Evolutionary conservation across 1,140 invertebrate species (phyloP).

Genomic region (Acromyrmex heyeri): DNA sequence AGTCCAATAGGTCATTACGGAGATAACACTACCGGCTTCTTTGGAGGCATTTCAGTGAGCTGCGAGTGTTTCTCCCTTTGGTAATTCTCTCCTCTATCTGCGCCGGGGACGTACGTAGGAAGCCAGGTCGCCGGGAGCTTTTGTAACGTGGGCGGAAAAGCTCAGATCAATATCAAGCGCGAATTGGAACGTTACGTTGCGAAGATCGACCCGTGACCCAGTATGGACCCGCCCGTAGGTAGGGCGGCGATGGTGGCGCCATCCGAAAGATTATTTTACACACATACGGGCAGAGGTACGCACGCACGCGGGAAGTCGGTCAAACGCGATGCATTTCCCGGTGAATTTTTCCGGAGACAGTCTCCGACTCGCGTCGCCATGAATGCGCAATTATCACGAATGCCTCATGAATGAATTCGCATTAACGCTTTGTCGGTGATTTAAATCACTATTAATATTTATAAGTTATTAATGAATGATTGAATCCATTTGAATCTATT

Average conservation of each 20-base stretch:
- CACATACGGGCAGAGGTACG: neutral
- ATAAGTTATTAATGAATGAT: neutral
- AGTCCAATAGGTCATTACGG: slow-evolving; percentile 42
- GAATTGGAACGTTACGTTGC: slow-evolving; percentile 85
- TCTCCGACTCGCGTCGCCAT: neutral
- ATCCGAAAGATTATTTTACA: slow-evolving; percentile 67
- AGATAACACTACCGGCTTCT: slow-evolving; percentile 27
- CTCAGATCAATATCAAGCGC: slow-evolving; percentile 86
- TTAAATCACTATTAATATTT: neutral
- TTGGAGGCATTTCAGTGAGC: slow-evolving; percentile 24
- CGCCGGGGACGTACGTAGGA: slow-evolving; percentile 43
- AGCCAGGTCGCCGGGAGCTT: slow-evolving; percentile 59
- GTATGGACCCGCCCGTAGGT: slow-evolving; percentile 84
- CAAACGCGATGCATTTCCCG: slow-evolving; percentile 37
- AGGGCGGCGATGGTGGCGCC: slow-evolving; percentile 78
- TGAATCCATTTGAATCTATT: neutral
- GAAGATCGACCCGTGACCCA: slow-evolving; percentile 85
- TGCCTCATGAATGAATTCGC: neutral
- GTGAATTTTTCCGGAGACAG: slow-evolving; percentile 32
- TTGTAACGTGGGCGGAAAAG: slow-evolving; percentile 81
- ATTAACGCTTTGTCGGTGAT: neutral
- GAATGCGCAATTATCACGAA: neutral
- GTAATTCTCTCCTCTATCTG: slow-evolving; percentile 40
- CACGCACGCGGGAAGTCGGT: slow-evolving; percentile 41
- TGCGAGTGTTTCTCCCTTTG: slow-evolving; percentile 40